Evolutionary conservation across 2,113 vertebrate species (phyloP).

Genomic region (Proteles cristata): DNA sequence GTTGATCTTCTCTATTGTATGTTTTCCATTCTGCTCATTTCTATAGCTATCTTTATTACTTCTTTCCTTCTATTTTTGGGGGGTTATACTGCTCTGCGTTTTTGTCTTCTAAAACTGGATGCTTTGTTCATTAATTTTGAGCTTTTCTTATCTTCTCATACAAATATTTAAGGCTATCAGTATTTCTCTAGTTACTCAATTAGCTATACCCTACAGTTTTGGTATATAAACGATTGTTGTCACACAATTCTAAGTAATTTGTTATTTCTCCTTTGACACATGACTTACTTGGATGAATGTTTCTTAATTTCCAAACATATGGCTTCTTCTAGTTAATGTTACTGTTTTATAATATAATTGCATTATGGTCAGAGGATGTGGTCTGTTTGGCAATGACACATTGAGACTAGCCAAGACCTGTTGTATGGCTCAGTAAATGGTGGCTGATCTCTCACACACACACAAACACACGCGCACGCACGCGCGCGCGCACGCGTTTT

Average conservation of each 20-base stretch:
- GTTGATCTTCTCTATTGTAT: neutral
- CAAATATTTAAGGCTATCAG: neutral
- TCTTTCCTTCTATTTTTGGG: neutral
- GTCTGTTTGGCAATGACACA: neutral
- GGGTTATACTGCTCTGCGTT: neutral
- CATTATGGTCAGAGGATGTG: neutral
- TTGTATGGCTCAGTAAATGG: neutral
- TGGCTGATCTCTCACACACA: neutral
- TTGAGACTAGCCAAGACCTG: neutral
- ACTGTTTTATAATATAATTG: neutral
- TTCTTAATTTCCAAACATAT: neutral
- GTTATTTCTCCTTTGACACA: slow-evolving; percentile 16
- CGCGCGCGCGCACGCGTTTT: neutral
- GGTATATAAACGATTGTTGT: neutral
- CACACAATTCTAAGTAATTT: neutral
- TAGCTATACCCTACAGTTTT: neutral
- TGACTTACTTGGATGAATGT: neutral
- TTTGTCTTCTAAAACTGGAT: neutral
- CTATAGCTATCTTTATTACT: neutral
- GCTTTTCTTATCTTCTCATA: neutral
- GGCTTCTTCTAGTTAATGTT: neutral
- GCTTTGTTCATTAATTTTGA: slow-evolving; percentile 21
- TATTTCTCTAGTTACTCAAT: neutral
- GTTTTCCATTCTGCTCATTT: neutral
- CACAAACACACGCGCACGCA: too few species aligned